Evolutionary conservation across 2,888 invertebrate genomes (phyloP).

Genomic region (Cataglyphis rosenhaueri): DNA sequence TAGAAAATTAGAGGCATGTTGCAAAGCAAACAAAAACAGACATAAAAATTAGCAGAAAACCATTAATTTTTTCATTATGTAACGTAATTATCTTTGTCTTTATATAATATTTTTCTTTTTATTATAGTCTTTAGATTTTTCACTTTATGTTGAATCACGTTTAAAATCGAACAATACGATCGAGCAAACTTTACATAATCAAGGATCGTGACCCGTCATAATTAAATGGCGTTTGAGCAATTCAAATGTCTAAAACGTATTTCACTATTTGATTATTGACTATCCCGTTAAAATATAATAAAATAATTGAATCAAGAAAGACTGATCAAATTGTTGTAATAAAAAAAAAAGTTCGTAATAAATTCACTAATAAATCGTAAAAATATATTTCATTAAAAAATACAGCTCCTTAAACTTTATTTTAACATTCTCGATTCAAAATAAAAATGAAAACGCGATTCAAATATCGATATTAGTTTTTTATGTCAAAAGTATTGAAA

Average conservation of each 20-base stretch:
- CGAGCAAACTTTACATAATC: background rate
- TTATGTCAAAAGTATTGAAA: background rate
- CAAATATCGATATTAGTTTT: background rate
- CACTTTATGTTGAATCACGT: background rate
- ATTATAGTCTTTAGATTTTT: background rate
- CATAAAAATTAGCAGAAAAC: background rate
- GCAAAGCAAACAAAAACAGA: background rate
- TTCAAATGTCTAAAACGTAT: background rate
- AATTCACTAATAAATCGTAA: background rate
- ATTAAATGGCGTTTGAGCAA: background rate
- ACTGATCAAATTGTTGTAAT: background rate
- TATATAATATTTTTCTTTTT: background rate
- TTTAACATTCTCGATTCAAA: background rate
- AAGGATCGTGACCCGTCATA: constrained; percentile 17
- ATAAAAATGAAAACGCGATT: background rate
- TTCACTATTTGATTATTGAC: background rate
- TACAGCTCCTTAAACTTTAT: constrained; percentile 14
- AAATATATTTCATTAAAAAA: constrained; percentile 2
- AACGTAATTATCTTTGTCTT: background rate
- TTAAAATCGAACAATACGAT: constrained; percentile 1
- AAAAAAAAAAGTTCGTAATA: background rate
- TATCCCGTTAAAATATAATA: background rate
- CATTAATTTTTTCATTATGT: background rate
- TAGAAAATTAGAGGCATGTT: background rate
- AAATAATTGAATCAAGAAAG: background rate